phyloP scores from a whole-genome alignment of 2,888 invertebrate species.

The Fragum fragum region DNA sequence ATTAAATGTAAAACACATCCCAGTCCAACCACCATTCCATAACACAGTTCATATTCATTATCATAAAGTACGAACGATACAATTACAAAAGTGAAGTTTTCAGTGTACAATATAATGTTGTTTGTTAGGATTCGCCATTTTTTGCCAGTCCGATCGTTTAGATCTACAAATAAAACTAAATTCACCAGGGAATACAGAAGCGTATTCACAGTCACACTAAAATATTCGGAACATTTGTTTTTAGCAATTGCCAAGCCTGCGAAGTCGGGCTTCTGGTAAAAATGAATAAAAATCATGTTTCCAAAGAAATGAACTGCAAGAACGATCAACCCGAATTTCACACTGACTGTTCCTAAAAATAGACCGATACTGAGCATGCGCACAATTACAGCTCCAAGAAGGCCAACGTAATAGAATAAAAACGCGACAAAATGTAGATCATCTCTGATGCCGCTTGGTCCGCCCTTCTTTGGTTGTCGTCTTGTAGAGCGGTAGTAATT shows the following conservation, averaged over 20 bases:
- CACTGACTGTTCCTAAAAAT: constrained; percentile 12
- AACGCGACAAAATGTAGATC: constrained; percentile 1
- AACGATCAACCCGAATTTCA: background rate
- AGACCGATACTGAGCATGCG: constrained; percentile 12
- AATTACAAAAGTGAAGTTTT: constrained; percentile 14
- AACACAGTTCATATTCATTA: background rate
- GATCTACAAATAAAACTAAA: constrained; percentile 7
- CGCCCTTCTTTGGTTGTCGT: constrained; percentile 9
- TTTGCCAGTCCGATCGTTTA: constrained; percentile 19
- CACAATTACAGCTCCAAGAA: constrained; percentile 19
- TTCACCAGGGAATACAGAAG: constrained; percentile 10
- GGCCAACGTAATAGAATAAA: constrained; percentile 11
- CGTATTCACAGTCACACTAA: background rate
- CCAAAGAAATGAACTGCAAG: constrained; percentile 11
- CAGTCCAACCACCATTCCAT: constrained; percentile 1
- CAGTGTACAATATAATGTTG: background rate
- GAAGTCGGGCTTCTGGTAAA: constrained; percentile 11
- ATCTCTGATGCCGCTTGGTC: background rate
- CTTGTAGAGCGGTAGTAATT: constrained; percentile 8
- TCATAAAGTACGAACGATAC: background rate
- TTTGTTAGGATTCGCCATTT: constrained; percentile 9
- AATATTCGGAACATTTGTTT: background rate
- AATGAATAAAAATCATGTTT: constrained; percentile 19
- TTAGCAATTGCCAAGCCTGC: constrained; percentile 11
- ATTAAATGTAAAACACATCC: constrained; percentile 7